Evolutionary conservation across 2,888 invertebrate genomes (phyloP), one percentile per base, ranked within the genome.

Genomic region (Drosophila engyochracea): DNA sequence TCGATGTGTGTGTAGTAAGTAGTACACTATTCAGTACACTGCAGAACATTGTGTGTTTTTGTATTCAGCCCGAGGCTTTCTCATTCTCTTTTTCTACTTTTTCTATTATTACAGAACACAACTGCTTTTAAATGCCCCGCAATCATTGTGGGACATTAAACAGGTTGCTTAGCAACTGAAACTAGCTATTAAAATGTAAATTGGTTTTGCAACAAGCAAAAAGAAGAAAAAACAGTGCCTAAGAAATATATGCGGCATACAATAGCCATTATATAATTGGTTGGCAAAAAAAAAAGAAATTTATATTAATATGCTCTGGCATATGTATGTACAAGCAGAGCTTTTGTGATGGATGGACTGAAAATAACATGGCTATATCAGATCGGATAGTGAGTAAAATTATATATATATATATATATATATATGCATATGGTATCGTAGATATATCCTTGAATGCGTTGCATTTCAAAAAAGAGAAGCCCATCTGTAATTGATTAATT

Each of bases 11-110:
- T 54, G 22, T 35, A 12, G 31, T 35, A 4, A 12, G 31, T 35
- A 2, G 16, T 25, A 22, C 22, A 16, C 53, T 9, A 16, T 16
- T 22, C 53, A 22, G 22, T 33, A 16, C 10, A 9, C 7, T 9
- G 14, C 82, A 74, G 76, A 75, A 70, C 58, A 87, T 85, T 87
- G 74, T 70, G 69, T 65, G 39, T 14, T 49, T 33, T 44, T 25
- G 12, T 37, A 25, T 22, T 19, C 25, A 51, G 16, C 16, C 25
- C 47, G 2, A 9, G 9, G 16, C 25, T 9, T 47, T 25, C 47
- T 16, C 19, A 6, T 28, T 1, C 16, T 39, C 19, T 9, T 39
- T 39, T 44, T 6, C 25, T 25, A 14, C 5, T 1, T 25, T 0
- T 1, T 25, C 5, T 10, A 22, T 25, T 47, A 4, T 16, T 47